A percentile compares a stretch with the other conserved stretches of the same genome.
phyloP scores from a whole-genome alignment of 1,140 invertebrate genomes.

The Zaprionus kolodkinae region DNA sequence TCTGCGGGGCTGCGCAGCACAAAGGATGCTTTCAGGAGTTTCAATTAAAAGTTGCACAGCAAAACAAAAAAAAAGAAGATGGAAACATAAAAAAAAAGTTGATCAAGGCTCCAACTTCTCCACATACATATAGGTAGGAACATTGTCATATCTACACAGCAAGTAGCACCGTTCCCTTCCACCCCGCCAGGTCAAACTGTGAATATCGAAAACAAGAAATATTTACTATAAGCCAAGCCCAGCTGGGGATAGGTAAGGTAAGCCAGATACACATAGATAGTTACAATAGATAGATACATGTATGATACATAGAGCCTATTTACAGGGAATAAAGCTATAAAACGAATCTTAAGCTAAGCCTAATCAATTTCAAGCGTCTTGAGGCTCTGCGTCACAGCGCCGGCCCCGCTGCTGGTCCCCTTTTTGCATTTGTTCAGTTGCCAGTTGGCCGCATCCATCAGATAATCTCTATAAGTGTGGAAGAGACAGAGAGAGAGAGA shows the following conservation, averaged over 20 bases:
- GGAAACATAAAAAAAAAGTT: background rate
- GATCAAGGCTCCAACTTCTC: background rate
- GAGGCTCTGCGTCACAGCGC: conserved; percentile 47
- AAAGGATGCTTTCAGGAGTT: conserved; percentile 22
- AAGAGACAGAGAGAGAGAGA: background rate
- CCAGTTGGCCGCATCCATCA: conserved; percentile 69
- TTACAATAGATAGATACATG: background rate
- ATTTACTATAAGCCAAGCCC: conserved; percentile 55
- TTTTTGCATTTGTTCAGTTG: conserved; percentile 70
- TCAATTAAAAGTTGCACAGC: conserved; percentile 29
- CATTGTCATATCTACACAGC: background rate
- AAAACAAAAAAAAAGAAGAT: background rate
- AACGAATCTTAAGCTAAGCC: conserved; percentile 13
- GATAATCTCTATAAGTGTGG: conserved; percentile 50
- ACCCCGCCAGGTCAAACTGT: background rate
- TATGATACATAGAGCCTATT: conserved; percentile 4
- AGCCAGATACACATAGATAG: background rate
- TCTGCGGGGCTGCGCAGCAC: background rate
- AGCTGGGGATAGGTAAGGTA: conserved; percentile 28
- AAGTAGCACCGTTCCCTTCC: background rate
- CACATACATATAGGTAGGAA: background rate
- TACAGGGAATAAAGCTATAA: conserved; percentile 19
- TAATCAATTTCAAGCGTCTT: conserved; percentile 75
- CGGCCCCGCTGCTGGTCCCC: conserved; percentile 2
- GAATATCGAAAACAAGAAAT: conserved; percentile 1